These are phyloP conservation scores for Danaus chrysippus DNA, from an alignment of 2,888 invertebrate genomes.

Conservation along the genomic window DNA sequence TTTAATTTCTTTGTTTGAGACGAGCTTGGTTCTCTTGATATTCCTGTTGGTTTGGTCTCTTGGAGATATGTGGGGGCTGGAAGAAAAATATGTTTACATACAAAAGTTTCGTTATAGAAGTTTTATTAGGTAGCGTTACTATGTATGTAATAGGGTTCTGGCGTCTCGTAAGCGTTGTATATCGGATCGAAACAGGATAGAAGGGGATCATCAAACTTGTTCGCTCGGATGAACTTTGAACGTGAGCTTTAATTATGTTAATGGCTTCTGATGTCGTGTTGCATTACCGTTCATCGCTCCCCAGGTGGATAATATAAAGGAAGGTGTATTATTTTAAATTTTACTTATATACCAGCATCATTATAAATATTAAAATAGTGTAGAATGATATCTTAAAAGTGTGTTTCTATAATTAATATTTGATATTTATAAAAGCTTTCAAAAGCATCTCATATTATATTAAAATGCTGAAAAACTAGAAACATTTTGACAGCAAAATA, in stretches of 20 bases:
- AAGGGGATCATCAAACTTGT: constrained; percentile 9
- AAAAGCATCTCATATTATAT: too few relatives aligned
- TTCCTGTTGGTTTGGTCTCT: constrained; percentile 47
- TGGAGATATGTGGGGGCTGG: constrained; percentile 48
- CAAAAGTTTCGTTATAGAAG: background rate
- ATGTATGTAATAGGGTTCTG: too few relatives aligned
- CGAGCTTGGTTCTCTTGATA: constrained; percentile 48
- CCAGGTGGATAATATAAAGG: background rate
- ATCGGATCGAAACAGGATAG: background rate
- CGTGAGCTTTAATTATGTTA: constrained; percentile 21
- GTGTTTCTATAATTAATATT: too few relatives aligned
- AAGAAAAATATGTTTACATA: constrained; percentile 29
- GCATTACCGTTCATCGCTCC: background rate
- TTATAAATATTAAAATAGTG: too few relatives aligned
- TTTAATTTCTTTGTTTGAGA: constrained; percentile 58
- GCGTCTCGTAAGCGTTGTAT: too few relatives aligned
- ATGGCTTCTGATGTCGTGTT: constrained; percentile 16
- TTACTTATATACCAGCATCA: background rate
- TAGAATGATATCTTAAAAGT: too few relatives aligned
- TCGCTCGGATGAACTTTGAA: constrained; percentile 19
- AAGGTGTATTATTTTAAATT: background rate
- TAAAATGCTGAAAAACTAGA: too few relatives aligned
- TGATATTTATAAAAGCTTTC: too few relatives aligned
- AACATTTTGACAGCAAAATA: too few relatives aligned
- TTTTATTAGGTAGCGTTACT: too few relatives aligned